Base-by-base conservation (phyloP, 2,797 vertebrate genomes). In the Siniperca obscura region DNA sequence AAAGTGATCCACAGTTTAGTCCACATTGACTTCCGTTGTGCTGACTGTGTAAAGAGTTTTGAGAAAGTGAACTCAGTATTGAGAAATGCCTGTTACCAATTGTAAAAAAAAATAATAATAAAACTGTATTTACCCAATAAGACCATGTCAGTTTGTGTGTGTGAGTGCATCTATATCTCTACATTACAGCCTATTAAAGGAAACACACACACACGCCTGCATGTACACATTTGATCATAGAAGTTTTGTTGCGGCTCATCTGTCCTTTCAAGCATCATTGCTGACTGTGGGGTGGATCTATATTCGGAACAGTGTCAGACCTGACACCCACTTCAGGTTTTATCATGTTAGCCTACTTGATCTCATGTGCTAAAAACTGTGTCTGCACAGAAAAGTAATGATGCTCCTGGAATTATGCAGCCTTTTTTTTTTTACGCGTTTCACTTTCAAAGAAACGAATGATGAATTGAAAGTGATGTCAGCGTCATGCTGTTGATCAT, bases 381-480 rank as follows among this genome's bases (percentile, higher is more conserved):
- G 0, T 44, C 44, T 36, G 3, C 17, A 9, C 10, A 48, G 17
- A 80, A 69, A 80, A 11, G 2, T 13, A 9, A 11, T 48, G 52
- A n/a, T 27, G 7, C 25, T 61, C 3, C 34, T 56, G 19, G 53
- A 62, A 62, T 44, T 3, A 8, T 17, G 0, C 17, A 46, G 5
- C 4, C 14, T 53, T 52, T 30, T 30, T 59, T 53, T 27, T 11
- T 8, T 1, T 25, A 27, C 0, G 3, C 38, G 5, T 87, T 77
- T 89, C 36, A 46, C 38, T 84, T 87, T 77, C 44, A 80, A 65
- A 82, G 36, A 84, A 85, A 76, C 59, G 66, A 88, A 86, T 30
- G 27, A 68, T 70, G 80, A 90, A 85, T 46, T 82, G 83, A 87
- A 91, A 90, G 81, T 72, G 52, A 83, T 17, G 19, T 73, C 64